Evolutionary conservation across 2,113 vertebrate species (phyloP).

Genomic region (Gadus macrocephalus): DNA sequence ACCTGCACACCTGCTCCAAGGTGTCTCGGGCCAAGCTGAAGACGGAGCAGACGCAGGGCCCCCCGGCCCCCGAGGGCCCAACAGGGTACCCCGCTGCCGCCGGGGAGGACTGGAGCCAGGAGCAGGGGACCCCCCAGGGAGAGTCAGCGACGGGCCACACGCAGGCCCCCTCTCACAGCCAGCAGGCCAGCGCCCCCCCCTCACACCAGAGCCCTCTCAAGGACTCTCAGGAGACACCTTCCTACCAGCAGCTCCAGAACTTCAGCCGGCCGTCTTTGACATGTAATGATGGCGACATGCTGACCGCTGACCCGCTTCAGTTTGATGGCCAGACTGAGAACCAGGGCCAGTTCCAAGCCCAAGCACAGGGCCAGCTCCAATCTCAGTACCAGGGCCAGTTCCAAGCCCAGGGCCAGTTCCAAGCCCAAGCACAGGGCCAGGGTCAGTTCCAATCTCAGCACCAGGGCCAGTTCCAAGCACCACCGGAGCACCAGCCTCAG

Average conservation of each 20-base stretch:
- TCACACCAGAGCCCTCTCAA: not conserved
- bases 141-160: conserved; percentile 3
- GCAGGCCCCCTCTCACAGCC: not conserved
- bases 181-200: not conserved
- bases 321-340: not conserved
- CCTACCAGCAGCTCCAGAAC: not conserved
- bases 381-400: not conserved
- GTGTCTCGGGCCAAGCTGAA: conserved; percentile 69
- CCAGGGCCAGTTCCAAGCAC: not conserved
- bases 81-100: not conserved
- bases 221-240: not conserved
- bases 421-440: too few species aligned
- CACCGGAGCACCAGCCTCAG: not conserved
- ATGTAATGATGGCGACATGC: not conserved
- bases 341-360: not conserved
- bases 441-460: not conserved
- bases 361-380: too few species aligned
- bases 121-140: conserved; percentile 4
- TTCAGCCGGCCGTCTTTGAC: not conserved
- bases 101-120: not conserved
- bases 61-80: not conserved
- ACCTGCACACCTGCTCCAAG: conserved; percentile 91
- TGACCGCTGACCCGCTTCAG: not conserved
- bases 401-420: not conserved
- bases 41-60: not conserved